phyloP scores from a whole-genome alignment of 2,888 invertebrate species.

The Erebia epiphron region DNA sequence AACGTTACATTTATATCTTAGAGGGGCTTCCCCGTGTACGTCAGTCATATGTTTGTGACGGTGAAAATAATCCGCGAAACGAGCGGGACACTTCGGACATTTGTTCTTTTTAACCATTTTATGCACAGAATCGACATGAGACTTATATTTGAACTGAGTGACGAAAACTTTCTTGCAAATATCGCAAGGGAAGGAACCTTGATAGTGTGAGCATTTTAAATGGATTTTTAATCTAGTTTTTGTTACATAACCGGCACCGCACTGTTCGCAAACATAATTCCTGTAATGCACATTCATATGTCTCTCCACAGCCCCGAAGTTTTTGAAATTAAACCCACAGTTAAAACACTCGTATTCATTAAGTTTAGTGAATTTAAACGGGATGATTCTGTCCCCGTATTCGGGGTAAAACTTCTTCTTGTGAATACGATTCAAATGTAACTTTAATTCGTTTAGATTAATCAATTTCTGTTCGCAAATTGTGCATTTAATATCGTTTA shows the following conservation, averaged over 20 bases:
- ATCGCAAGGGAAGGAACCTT: conserved; percentile 58
- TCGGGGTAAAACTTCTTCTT: conserved; percentile 56
- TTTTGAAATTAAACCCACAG: conserved; percentile 63
- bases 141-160: conserved; percentile 60
- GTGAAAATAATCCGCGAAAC: conserved; percentile 64
- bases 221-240: conserved; percentile 64
- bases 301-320: conserved; percentile 63
- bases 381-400: conserved; percentile 61
- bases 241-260: conserved; percentile 66
- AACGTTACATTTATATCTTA: conserved; percentile 66
- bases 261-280: conserved; percentile 66
- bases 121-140: conserved; percentile 62
- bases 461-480: conserved; percentile 50
- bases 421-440: conserved; percentile 57
- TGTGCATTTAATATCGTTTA: conserved; percentile 58
- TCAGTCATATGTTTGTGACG: conserved; percentile 67
- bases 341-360: conserved; percentile 60
- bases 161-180: conserved; percentile 61
- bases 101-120: conserved; percentile 61
- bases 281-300: conserved; percentile 72
- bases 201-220: conserved; percentile 57
- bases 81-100: conserved; percentile 63
- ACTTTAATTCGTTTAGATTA: conserved; percentile 56
- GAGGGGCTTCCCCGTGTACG: conserved; percentile 57
- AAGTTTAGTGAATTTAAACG: conserved; percentile 54